phyloP scores from a whole-genome alignment of 2,888 invertebrate species.

The Leucophenga montana region DNA sequence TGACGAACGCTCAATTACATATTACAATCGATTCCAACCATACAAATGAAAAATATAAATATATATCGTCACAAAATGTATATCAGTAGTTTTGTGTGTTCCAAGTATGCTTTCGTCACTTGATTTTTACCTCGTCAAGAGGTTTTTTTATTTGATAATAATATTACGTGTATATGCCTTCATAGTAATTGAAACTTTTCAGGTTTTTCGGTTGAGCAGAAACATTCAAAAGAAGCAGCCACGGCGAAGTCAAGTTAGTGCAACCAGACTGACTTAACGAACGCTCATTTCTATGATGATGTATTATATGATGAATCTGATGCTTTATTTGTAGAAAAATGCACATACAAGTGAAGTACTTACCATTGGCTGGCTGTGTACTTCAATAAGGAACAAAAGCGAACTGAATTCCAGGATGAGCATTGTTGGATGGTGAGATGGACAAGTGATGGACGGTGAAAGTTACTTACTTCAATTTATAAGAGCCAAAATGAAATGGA shows the following conservation, averaged over 20 bases:
- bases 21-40: no score
- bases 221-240: constrained; percentile 4
- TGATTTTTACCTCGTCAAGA: no score
- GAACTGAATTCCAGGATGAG: no score
- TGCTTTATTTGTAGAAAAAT: neutral
- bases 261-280: neutral
- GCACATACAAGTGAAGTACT: neutral
- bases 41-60: no score
- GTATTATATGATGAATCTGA: neutral
- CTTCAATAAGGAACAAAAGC: constrained; percentile 6
- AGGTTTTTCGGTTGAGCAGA: constrained; percentile 18
- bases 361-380: neutral
- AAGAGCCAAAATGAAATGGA: neutral
- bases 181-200: constrained; percentile 23
- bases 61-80: no score
- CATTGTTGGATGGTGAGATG: no score
- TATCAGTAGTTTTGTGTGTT: no score
- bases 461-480: neutral
- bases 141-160: no score
- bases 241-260: constrained; percentile 11
- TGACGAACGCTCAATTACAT: no score
- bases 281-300: neutral
- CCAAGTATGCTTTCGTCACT: no score
- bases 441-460: neutral
- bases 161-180: neutral